phyloP scores from a whole-genome alignment of 2,888 invertebrate genomes.

The Clanis bilineata region DNA sequence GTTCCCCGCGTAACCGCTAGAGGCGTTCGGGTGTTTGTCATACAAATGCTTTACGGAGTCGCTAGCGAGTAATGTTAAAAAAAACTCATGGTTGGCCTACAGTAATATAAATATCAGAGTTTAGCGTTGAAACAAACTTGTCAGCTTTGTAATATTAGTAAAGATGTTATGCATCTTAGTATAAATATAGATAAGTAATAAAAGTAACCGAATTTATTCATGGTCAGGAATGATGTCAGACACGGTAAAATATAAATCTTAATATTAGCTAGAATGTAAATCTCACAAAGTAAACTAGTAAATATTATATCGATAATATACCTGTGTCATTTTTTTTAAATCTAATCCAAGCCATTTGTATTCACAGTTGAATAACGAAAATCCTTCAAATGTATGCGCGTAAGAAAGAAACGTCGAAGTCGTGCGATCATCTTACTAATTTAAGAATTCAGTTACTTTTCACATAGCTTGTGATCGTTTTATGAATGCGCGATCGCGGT shows the following conservation, averaged over 20 bases:
- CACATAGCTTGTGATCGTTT: slow-evolving; percentile 13
- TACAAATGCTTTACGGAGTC: no score
- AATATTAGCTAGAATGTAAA: neutral
- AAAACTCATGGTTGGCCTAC: no score
- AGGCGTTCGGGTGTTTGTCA: no score
- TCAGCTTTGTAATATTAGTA: no score
- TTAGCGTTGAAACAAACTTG: no score
- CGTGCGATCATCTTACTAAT: slow-evolving; percentile 13
- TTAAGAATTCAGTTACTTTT: slow-evolving; percentile 11
- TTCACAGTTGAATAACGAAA: neutral
- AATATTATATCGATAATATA: neutral
- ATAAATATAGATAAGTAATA: no score
- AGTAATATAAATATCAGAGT: no score
- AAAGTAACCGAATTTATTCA: no score
- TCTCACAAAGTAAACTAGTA: neutral
- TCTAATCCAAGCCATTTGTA: neutral
- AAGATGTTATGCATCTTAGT: no score
- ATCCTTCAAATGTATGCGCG: neutral
- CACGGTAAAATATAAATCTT: neutral
- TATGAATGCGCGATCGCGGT: slow-evolving; percentile 10
- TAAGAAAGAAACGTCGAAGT: slow-evolving; percentile 4
- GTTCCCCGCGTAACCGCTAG: no score
- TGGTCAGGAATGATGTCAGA: neutral
- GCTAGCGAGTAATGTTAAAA: no score
- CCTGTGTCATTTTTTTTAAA: neutral